A percentile compares a stretch with the other conserved stretches of the same genome.
These are phyloP conservation scores for Zosterops japonicus DNA, from an alignment of 2,113 vertebrate species.

Conservation along the genomic window DNA sequence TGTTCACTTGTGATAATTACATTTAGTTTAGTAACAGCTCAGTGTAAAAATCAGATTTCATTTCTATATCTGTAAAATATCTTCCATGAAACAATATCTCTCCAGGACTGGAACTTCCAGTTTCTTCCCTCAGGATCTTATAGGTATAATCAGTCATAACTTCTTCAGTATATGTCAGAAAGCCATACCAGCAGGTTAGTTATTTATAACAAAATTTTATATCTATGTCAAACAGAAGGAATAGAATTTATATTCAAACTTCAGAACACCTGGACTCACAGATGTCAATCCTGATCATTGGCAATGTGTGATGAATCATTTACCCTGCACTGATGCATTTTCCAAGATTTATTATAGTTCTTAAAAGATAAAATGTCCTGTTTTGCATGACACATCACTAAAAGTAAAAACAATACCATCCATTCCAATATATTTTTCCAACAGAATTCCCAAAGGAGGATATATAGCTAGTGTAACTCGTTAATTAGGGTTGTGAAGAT, in stretches of 20 bases:
- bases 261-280: not conserved
- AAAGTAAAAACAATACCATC: not conserved
- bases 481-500: not conserved
- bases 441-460: not conserved
- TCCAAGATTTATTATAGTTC: not conserved
- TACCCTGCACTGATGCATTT: not conserved
- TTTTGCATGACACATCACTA: not conserved
- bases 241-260: not conserved
- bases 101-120: not conserved
- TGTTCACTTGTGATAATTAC: not conserved
- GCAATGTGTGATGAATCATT: not conserved
- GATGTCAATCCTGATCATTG: not conserved
- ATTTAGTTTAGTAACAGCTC: not conserved
- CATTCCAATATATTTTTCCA: not conserved
- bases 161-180: not conserved
- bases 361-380: not conserved
- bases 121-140: not conserved
- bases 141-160: not conserved
- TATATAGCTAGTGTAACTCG: not conserved
- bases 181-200: not conserved
- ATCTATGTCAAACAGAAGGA: not conserved
- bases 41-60: not conserved
- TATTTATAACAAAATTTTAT: not conserved
- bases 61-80: not conserved
- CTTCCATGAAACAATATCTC: not conserved